Conservation (phyloP, 2,113 vertebrate species). For the Gnathonemus echidnorhynchus region DNA sequence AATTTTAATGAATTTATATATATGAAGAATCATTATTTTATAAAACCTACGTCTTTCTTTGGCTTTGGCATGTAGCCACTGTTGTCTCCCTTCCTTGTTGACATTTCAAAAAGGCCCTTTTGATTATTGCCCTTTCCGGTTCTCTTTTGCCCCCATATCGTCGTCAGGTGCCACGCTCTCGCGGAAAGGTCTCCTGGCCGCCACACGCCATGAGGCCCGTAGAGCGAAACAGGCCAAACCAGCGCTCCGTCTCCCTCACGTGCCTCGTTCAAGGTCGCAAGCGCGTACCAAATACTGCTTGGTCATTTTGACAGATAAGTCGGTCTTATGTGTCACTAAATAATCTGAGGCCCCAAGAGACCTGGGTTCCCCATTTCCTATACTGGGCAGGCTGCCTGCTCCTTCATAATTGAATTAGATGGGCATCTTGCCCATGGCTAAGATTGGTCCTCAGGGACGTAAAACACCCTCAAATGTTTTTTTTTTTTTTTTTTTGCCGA, state of each 20-base stretch:
- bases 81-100: background rate
- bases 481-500: background rate
- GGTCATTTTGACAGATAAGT: background rate
- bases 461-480: background rate
- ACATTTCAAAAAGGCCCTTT: background rate
- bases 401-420: slow-evolving; percentile 12
- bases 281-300: background rate
- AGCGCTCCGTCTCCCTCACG: no score
- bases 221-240: background rate
- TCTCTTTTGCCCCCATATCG: background rate
- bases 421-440: slow-evolving; percentile 8
- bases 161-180: background rate
- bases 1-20: background rate
- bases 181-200: background rate
- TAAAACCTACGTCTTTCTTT: background rate
- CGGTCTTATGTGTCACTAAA: slow-evolving; percentile 3
- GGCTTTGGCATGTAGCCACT: background rate
- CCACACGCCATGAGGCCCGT: background rate
- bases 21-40: background rate
- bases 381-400: background rate
- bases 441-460: background rate
- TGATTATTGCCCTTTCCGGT: background rate
- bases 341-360: slow-evolving; percentile 7
- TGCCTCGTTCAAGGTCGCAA: background rate
- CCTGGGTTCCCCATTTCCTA: background rate